Evolutionary conservation across 2,113 vertebrate genomes (phyloP), one percentile per base, ranked within the genome.

Genomic region (Cricetomys ansorgei): DNA sequence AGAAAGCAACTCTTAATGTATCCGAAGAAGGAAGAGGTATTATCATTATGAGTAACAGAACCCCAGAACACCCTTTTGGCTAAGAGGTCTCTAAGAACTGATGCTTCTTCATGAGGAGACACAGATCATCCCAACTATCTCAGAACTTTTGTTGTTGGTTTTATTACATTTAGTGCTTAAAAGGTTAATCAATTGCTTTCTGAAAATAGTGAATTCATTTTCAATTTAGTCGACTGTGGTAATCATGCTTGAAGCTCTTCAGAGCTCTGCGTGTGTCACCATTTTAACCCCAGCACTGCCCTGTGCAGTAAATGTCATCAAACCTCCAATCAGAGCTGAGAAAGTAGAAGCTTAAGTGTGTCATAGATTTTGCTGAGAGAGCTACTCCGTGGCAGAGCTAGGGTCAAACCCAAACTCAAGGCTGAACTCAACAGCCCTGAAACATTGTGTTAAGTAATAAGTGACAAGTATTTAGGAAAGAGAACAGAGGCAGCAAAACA

Each of bases 151-250:
- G 5, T 29, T 76, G 57, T 45, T 79, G 17, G 17, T 75, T 79
- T 93, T 96, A 4, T 53, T 31, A 62, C 40, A 73, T 7, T 40
- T 65, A n/a, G 19, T 76, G 50, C 25, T 84, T 92, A 96, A 87
- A 92, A 92, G 76, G 59, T 34, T 45, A 79, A 96, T 76, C 34
- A 62, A 69, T 29, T 92, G 77, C 6, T 91, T 92, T 88, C 79
- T 85, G 80, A 91, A 83, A 83, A 89, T 5, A 6, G 12, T 45
- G n/a, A 84, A 77, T 80, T 79, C 17, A 21, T 95, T 88, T 92
- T 89, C 37, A 94, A 43, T 29, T 90, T 88, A 79, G 69, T 57
- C 76, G 80, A 65, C 17, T 43, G 19, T 86, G 21, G 11, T 45
- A 59, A 85, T 43, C 2, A 55, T 43, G 7, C 37, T 4, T n/a